Percentiles rank a stretch among this genome's conserved stretches.
These are phyloP conservation scores for Dolichomitus sp. DNA, from an alignment of 2,888 invertebrate genomes.

Conservation along the genomic window DNA sequence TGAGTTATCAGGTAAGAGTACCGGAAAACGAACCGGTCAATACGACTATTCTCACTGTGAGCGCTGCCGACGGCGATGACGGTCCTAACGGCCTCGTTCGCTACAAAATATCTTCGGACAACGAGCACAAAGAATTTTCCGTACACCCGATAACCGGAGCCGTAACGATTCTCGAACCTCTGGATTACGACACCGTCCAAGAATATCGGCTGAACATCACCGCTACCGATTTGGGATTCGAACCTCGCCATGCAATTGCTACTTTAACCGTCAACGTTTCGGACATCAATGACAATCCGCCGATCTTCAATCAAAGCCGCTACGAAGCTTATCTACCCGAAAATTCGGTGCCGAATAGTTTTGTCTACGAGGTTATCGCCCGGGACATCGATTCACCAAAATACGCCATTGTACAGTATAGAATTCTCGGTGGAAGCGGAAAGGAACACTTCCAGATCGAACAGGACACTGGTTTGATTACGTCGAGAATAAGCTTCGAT, in stretches of 20 bases:
- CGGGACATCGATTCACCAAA: constrained; percentile 95
- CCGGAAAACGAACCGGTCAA: constrained; percentile 96
- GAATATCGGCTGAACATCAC: constrained; percentile 96
- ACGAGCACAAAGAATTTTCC: constrained; percentile 92
- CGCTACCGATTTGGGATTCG: constrained; percentile 95
- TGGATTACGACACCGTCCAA: constrained; percentile 95
- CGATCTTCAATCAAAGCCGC: constrained; percentile 92
- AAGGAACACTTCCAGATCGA: constrained; percentile 93
- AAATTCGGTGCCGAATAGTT: constrained; percentile 92
- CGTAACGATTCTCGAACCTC: constrained; percentile 92
- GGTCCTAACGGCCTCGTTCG: constrained; percentile 96
- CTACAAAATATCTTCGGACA: constrained; percentile 94
- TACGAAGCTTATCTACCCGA: constrained; percentile 94
- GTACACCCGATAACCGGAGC: constrained; percentile 93
- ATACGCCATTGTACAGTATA: constrained; percentile 95
- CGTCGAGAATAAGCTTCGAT: constrained; percentile 93
- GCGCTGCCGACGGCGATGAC: constrained; percentile 94
- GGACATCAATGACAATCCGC: constrained; percentile 98
- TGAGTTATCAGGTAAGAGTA: constrained; percentile 95
- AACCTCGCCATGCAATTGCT: constrained; percentile 92
- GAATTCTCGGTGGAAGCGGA: constrained; percentile 92
- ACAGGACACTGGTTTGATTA: constrained; percentile 91
- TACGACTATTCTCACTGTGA: constrained; percentile 94
- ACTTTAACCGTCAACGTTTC: constrained; percentile 95
- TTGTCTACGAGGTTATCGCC: constrained; percentile 91